Conservation (phyloP, 2,888 invertebrate genomes). For the Drosophila quinaria region DNA sequence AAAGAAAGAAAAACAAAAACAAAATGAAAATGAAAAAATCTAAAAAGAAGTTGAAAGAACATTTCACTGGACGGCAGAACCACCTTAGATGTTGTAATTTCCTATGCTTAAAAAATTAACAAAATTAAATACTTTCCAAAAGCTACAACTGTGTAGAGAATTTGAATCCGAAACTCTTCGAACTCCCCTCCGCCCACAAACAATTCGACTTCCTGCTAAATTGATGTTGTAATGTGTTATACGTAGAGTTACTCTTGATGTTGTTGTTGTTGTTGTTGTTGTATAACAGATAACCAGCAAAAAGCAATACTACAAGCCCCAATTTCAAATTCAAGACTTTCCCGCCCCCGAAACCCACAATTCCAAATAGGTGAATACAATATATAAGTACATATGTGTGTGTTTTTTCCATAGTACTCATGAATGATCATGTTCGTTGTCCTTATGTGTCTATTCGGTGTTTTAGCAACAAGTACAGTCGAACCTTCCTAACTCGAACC, state of each 20-base stretch:
- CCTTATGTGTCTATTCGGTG: conserved; percentile 24
- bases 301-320: conserved; percentile 21
- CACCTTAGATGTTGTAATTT: conserved; percentile 85
- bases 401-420: conserved; percentile 57
- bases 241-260: conserved; percentile 39
- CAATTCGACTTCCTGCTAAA: conserved; percentile 37
- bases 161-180: conserved; percentile 24
- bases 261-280: conserved; percentile 24
- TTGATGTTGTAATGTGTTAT: conserved; percentile 70
- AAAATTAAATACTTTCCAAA: conserved; percentile 27
- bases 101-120: conserved; percentile 47
- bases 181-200: neutral
- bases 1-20: conserved; percentile 18
- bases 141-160: conserved; percentile 43
- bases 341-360: neutral
- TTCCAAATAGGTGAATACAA: conserved; percentile 61
- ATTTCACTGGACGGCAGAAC: conserved; percentile 84
- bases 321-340: neutral
- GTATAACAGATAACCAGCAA: conserved; percentile 16
- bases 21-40: conserved; percentile 31
- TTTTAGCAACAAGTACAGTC: conserved; percentile 13
- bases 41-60: conserved; percentile 71
- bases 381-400: conserved; percentile 62
- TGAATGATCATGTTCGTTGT: conserved; percentile 18
- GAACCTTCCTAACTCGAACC: no score